Base-by-base conservation (phyloP, 2,888 invertebrate genomes). In the Pachymerium ferrugineum region DNA sequence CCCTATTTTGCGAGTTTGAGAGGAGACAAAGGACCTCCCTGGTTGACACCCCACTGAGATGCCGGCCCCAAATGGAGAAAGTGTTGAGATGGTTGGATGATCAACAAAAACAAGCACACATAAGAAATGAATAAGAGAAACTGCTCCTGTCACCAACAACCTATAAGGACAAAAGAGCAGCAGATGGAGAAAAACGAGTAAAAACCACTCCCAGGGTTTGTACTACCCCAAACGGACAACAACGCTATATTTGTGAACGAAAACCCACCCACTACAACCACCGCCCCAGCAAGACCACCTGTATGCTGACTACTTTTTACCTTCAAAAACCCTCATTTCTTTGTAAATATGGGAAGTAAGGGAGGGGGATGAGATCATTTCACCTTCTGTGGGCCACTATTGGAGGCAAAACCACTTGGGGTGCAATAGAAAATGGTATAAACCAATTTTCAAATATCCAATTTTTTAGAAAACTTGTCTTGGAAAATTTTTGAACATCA, bases 51-150 rank as follows among this genome's bases (percentile, higher is more conserved):
- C 47, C 47, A 54, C 47, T 6, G 47, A 54, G 47, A 54, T 19
- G 47, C 47, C 47, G 47, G 47, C 47, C 47, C 47, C 19, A 38
- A 54, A 22, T 54, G 47, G 47, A 54, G 47, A 54, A 54, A 54
- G 47, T 54, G 47, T 54, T 54, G 47, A 54, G 47, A 54, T 54
- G 47, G 19, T 54, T 54, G 47, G 47, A 19, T 54, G 47, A 54
- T 54, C 47, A 54, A 19, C 19, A 19, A 54, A 54, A 54, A 54
- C 47, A 54, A 54, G 19, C 47, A 54, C 16, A 54, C 16, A 54
- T n/a, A 54, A 54, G 19, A 54, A 54, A 22, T 22, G 47, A 54
- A 19, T n/a, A 54, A 54, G 47, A 54, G 47, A 54, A 54, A 54
- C 47, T 16, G 47, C 47, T 10, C 47, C 47, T 54, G 47, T 54